Base-by-base conservation (phyloP, 2,888 invertebrate species). In the Amiota communis region DNA sequence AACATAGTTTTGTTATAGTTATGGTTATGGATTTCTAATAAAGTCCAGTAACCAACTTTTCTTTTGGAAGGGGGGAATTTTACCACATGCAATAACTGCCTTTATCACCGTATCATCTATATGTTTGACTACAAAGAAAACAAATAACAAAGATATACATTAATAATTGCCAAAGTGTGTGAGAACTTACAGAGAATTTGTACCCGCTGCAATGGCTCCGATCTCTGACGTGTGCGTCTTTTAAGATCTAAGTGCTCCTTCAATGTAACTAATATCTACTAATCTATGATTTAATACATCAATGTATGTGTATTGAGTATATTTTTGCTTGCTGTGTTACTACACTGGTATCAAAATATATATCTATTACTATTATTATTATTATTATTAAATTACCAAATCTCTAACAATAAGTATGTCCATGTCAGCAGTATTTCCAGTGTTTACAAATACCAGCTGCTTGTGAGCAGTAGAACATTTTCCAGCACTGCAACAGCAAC, bases 391-490 rank as follows among this genome's bases (percentile, higher is more conserved):
- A 23, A 49, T 67, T 67, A 67, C 67, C 67, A 64, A 47, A 64
- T 46, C 13, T 65, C 47, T 65, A 65, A 48, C 67, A 67, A 67
- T 51, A 67, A 67, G 51, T 46, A 51, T 46, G 46, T 67, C 67
- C 67, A 67, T 67, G 51, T 67, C 67, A 67, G 67, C 67, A 67
- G 51, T 67, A 67, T 8, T 67, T 51, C 9, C 15, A 65, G 67
- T 67, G 67, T 51, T 67, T 13, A 51, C 23, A 51, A 67, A 67
- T 10, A 4, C 36, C 17, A 17, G 17, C 17, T 57, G n/a, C 9
- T 15, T 57, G 8, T 23, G 23, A 3, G 3, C 57, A 57, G 3
- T 3, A 17, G 11, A 57, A 57, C 0, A 57, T 13, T 57, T 15
- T 57, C 15, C 57, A 57, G 15, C 57, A 57, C 57, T 36, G 36